Conservation (phyloP, 2,113 vertebrate genomes). For the Urocynchramus pylzowi region DNA sequence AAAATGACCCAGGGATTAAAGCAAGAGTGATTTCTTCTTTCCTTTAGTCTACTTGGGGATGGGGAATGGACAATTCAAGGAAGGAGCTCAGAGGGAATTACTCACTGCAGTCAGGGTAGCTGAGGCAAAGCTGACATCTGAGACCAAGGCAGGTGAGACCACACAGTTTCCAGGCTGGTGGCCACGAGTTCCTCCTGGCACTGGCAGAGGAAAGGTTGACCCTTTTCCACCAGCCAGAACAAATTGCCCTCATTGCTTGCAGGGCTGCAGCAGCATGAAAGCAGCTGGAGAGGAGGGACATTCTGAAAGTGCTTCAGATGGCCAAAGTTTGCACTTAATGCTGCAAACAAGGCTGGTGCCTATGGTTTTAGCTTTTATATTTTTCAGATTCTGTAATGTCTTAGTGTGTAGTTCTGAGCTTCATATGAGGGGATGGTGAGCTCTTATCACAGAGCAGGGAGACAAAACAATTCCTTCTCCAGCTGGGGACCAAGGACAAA, state of each 20-base stretch:
- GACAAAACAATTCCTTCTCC: neutral
- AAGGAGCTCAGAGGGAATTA: neutral
- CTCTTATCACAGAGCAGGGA: too few relatives aligned
- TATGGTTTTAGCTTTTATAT: too few relatives aligned
- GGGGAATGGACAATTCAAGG: neutral
- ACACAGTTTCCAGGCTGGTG: neutral
- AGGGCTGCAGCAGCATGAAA: neutral
- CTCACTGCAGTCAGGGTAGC: neutral
- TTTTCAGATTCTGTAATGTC: too few relatives aligned
- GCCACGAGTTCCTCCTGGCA: neutral
- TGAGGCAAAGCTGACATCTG: neutral
- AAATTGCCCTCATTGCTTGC: neutral
- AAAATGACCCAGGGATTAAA: neutral
- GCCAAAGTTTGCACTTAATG: neutral
- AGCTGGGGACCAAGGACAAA: neutral
- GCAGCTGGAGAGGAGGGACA: neutral
- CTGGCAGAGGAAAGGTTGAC: neutral
- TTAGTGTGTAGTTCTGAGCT: too few relatives aligned
- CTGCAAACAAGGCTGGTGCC: neutral
- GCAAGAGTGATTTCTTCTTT: neutral
- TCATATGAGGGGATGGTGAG: too few relatives aligned
- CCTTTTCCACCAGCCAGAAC: neutral
- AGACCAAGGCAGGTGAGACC: neutral
- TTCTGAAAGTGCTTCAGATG: neutral
- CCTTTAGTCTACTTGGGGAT: neutral